These are phyloP conservation scores for Amphimedon queenslandica DNA, from an alignment of 37 sponge, comb jelly and placozoan genomes.

Conservation along the genomic window DNA sequence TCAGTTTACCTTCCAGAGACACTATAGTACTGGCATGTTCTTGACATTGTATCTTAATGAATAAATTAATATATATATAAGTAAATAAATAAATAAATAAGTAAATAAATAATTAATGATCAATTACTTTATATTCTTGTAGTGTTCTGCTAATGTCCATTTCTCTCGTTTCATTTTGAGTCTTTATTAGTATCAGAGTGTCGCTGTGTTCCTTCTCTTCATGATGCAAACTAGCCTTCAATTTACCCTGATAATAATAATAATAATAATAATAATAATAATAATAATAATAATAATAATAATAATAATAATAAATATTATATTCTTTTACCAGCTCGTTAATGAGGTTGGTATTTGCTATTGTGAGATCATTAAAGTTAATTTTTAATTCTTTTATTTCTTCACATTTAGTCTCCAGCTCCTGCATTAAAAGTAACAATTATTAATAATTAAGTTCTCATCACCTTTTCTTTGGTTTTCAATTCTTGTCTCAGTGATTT, in stretches of 20 bases:
- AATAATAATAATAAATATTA: too few relatives aligned
- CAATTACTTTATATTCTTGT: conserved; percentile 1
- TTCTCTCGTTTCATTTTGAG: neutral
- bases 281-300: too few relatives aligned
- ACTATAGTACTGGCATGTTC: conserved; percentile 78
- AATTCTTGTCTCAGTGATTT: neutral
- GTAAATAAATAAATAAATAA: neutral
- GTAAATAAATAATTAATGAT: neutral
- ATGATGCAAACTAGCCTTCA: neutral
- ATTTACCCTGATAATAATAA: too few relatives aligned
- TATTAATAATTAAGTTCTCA: neutral
- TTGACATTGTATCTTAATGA: conserved; percentile 37
- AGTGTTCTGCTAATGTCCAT: neutral
- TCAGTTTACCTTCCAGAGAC: conserved; percentile 66
- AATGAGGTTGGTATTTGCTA: neutral
- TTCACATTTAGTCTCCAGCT: neutral
- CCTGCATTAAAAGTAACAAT: neutral
- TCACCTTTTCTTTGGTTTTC: neutral
- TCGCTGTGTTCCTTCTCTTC: neutral
- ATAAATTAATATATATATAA: too few relatives aligned
- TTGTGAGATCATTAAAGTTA: neutral
- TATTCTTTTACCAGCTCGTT: neutral
- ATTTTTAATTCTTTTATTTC: neutral
- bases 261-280: too few relatives aligned
- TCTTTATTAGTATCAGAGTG: neutral